A percentile compares a stretch with the other conserved stretches of the same genome.
Conservation (phyloP, 2,113 vertebrate genomes). For the Eira barbara region DNA sequence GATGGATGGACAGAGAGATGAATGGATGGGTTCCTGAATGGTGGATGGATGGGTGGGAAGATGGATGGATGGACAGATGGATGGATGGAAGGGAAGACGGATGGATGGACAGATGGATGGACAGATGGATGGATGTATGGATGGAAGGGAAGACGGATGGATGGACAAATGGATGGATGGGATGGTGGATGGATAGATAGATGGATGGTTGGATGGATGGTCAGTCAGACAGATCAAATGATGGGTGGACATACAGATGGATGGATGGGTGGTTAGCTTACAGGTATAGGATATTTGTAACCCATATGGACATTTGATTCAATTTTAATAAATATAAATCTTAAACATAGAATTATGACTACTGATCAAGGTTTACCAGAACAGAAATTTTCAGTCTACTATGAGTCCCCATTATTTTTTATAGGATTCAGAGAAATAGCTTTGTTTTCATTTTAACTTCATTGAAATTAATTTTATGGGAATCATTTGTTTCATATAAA, state of each 20-base stretch:
- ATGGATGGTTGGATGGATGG: too few species aligned
- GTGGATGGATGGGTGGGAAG: background rate
- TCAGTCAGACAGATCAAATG: too few species aligned
- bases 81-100: too few species aligned
- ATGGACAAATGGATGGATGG: background rate
- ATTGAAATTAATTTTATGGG: background rate
- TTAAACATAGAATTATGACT: background rate
- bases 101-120: too few species aligned
- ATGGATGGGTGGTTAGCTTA: background rate
- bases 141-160: background rate
- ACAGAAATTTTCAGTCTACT: background rate
- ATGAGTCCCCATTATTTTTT: background rate
- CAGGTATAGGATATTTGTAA: background rate
- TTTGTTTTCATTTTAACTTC: background rate
- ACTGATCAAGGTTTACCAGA: background rate
- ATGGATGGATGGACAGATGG: background rate
- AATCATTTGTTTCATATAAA: background rate
- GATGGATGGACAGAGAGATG: background rate
- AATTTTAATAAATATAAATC: background rate
- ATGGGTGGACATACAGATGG: too few species aligned
- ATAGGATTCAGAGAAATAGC: background rate
- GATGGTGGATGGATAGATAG: too few species aligned
- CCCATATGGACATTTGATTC: background rate
- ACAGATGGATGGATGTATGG: too few species aligned
- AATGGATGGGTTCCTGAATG: too few species aligned